Conservation (phyloP, 2,888 invertebrate genomes). For the Lithophane socia region DNA sequence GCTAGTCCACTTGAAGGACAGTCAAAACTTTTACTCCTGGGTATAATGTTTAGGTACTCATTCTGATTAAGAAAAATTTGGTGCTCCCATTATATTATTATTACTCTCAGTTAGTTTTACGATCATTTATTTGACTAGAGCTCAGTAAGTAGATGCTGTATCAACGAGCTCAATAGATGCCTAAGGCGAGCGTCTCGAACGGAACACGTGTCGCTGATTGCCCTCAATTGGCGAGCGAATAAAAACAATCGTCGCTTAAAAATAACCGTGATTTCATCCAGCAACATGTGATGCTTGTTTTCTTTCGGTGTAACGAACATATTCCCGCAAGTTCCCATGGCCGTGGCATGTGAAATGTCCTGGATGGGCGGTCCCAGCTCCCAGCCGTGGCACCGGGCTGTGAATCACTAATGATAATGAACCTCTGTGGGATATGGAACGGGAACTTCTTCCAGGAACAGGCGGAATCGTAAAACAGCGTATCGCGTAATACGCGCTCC, state of each 20-base stretch:
- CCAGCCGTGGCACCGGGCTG: conserved; percentile 78
- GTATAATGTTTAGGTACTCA: neutral
- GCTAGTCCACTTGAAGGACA: neutral
- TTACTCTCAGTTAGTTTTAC: conserved; percentile 39
- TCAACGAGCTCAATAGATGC: conserved; percentile 85
- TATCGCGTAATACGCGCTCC: conserved; percentile 62
- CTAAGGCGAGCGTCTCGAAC: conserved; percentile 83
- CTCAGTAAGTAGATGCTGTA: conserved; percentile 67
- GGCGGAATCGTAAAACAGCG: conserved; percentile 70
- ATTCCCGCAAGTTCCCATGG: conserved; percentile 80
- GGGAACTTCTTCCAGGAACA: conserved; percentile 76
- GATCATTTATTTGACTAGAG: conserved; percentile 72
- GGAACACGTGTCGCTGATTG: conserved; percentile 90
- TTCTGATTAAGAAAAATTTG: conserved; percentile 37
- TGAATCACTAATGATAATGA: conserved; percentile 85
- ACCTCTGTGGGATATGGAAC: conserved; percentile 73
- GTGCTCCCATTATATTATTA: conserved; percentile 28
- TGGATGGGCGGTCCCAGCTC: conserved; percentile 81
- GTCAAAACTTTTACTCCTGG: neutral
- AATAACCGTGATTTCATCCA: conserved; percentile 90
- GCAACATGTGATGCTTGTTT: conserved; percentile 88
- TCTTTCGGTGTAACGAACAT: conserved; percentile 81
- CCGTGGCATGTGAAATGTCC: conserved; percentile 86
- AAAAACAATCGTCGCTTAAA: conserved; percentile 90
- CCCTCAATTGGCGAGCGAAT: conserved; percentile 90